Conservation (phyloP, 1,140 invertebrate genomes). For the Microplitis demolitor region DNA sequence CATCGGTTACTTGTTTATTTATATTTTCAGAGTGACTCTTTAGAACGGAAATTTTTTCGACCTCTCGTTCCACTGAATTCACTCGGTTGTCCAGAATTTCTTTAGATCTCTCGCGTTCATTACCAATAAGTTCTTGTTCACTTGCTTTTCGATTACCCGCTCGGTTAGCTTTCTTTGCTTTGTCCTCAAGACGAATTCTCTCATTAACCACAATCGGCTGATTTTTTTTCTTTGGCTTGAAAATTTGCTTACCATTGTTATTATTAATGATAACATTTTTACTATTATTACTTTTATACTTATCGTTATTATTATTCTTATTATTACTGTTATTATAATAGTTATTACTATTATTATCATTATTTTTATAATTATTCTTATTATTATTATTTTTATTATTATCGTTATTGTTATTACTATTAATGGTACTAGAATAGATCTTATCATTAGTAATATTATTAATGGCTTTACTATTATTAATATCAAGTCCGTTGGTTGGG, state of each 20-base stretch:
- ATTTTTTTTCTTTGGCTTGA: neutral
- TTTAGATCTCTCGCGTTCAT: neutral
- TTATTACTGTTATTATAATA: too few relatives aligned
- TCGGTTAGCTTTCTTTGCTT: neutral
- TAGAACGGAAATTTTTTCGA: neutral
- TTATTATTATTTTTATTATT: too few relatives aligned
- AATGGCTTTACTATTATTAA: too few relatives aligned
- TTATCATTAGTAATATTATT: too few relatives aligned
- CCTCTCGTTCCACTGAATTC: neutral
- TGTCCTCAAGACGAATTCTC: neutral
- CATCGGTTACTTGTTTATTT: neutral
- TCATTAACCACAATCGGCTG: neutral
- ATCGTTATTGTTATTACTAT: too few relatives aligned
- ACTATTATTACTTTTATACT: neutral
- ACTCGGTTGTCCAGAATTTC: slow-evolving; percentile 18
- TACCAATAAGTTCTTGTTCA: slow-evolving; percentile 7
- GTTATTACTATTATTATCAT: too few relatives aligned
- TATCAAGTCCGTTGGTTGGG: too few relatives aligned
- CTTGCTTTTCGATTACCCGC: neutral
- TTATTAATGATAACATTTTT: neutral
- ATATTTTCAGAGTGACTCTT: neutral
- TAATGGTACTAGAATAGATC: too few relatives aligned
- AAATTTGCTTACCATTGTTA: neutral
- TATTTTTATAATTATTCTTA: too few relatives aligned
- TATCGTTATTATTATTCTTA: neutral